Conservation (phyloP, 2,113 vertebrate species). For the Hydropotes inermis region DNA sequence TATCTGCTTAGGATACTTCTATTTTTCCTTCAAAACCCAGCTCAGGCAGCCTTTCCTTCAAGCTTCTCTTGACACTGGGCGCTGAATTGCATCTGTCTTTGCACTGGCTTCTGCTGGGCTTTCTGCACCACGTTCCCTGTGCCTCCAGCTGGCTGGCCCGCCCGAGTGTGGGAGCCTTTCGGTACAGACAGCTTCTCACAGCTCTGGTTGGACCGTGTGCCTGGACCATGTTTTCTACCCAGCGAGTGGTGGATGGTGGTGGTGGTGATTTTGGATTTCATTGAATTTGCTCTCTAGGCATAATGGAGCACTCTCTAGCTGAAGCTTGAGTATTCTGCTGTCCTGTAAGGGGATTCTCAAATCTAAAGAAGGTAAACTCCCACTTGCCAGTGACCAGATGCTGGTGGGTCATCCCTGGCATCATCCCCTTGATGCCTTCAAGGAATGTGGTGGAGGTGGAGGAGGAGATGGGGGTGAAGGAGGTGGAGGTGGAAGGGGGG, state of each 20-base stretch:
- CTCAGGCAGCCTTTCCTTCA: neutral
- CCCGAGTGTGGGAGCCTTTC: neutral
- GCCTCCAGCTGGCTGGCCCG: too few relatives aligned
- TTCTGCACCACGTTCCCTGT: fast-evolving
- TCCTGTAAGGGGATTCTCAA: neutral
- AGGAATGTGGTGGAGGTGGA: neutral
- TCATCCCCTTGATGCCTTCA: neutral
- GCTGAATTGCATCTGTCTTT: neutral
- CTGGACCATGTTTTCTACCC: neutral
- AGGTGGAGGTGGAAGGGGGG: fast-evolving
- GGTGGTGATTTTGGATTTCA: neutral
- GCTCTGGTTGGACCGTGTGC: fast-evolving
- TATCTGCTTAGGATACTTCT: neutral
- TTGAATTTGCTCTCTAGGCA: neutral
- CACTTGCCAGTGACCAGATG: neutral
- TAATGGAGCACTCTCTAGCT: neutral
- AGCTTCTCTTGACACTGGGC: neutral
- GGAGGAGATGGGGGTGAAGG: neutral
- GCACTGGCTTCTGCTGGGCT: fast-evolving
- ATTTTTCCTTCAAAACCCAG: neutral
- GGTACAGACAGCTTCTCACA: neutral
- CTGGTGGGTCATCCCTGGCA: neutral
- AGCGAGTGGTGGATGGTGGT: fast-evolving
- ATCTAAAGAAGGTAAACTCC: neutral
- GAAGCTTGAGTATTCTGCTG: neutral